Evolutionary conservation across 2,888 invertebrate species (phyloP), one percentile per base, ranked within the genome.

Genomic region (Bimastos eiseni): DNA sequence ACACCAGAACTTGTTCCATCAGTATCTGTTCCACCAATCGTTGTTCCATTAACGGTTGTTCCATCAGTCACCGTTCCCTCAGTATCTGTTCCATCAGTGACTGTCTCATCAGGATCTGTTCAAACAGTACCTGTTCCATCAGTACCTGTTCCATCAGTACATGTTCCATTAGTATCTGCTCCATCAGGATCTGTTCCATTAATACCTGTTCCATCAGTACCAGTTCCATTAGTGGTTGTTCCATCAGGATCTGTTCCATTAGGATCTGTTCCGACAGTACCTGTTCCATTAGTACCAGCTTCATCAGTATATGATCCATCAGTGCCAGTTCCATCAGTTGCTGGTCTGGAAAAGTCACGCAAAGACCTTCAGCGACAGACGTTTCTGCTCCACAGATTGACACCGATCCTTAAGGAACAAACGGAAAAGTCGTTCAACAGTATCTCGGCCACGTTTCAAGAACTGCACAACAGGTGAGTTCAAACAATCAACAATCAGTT

Each of bases 331-430:
- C 86, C 86, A 24, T 0, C 6, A 36, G 34, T 86, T 2, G 86
- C 86, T 24, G 86, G 86, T 21, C 86, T 86, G 86, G 86, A 86
- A 8, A 86, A 37, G 37, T 86, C 86, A 34, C 21, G 86, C 36
- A 86, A 37, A 37, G 86, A 86, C 86, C 86, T 86, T 24, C 86
- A 86, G 86, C 86, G 86, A 8, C 86, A 86, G 24, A 37, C 8
- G 34, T 33, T 33, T 34, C 34, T 86, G 86, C 86, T 86, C 21
- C 36, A 86, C 36, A 86, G 36, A 17, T 36, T 86, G 37, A 86
- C 86, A 1, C 21, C 37, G 86, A 15, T 86, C 34, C 86, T 86
- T 8, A 86, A 86, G 19, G 86, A 86, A 17, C 36, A 86, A 15
- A 86, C 15, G 37, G 86, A 86, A 37, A 86, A 37, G 24, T 86